These are phyloP conservation scores for Xylota segnis DNA, from an alignment of 2,888 invertebrate genomes.

Conservation along the genomic window DNA sequence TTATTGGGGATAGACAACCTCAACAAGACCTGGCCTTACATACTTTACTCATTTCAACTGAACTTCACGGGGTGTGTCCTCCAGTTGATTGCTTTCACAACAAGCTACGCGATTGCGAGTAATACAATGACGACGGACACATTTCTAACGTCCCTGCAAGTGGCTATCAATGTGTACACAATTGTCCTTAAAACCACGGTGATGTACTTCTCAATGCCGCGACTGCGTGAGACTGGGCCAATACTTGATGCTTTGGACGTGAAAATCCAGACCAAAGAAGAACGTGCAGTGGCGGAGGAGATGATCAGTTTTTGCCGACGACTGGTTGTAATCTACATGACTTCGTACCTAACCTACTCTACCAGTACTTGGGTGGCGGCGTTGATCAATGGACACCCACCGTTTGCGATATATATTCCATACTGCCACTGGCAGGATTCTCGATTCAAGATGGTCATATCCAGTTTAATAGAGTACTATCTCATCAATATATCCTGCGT, in stretches of 20 bases:
- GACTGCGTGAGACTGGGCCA: slow-evolving; percentile 25
- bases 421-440: slow-evolving; percentile 64
- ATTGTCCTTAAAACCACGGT: slow-evolving; percentile 22
- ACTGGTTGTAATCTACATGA: slow-evolving; percentile 29
- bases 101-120: slow-evolving; percentile 41
- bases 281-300: slow-evolving; percentile 18
- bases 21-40: slow-evolving; percentile 51
- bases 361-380: slow-evolving; percentile 29
- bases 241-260: slow-evolving; percentile 47
- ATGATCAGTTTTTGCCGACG: slow-evolving; percentile 46
- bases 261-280: slow-evolving; percentile 29
- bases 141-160: slow-evolving; percentile 56
- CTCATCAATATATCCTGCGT: slow-evolving; percentile 42
- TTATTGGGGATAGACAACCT: slow-evolving; percentile 60
- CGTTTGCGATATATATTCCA: slow-evolving; percentile 53
- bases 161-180: slow-evolving; percentile 46
- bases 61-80: slow-evolving; percentile 39
- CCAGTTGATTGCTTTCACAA: slow-evolving; percentile 36
- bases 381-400: slow-evolving; percentile 49
- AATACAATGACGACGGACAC: slow-evolving; percentile 23
- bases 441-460: slow-evolving; percentile 21
- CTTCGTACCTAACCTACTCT: slow-evolving; percentile 32
- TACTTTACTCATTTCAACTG: slow-evolving; percentile 33
- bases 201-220: slow-evolving; percentile 28
- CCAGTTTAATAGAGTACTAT: slow-evolving; percentile 50